These are phyloP conservation scores for Lathamus discolor DNA, from an alignment of 2,113 vertebrate genomes.

Conservation along the genomic window DNA sequence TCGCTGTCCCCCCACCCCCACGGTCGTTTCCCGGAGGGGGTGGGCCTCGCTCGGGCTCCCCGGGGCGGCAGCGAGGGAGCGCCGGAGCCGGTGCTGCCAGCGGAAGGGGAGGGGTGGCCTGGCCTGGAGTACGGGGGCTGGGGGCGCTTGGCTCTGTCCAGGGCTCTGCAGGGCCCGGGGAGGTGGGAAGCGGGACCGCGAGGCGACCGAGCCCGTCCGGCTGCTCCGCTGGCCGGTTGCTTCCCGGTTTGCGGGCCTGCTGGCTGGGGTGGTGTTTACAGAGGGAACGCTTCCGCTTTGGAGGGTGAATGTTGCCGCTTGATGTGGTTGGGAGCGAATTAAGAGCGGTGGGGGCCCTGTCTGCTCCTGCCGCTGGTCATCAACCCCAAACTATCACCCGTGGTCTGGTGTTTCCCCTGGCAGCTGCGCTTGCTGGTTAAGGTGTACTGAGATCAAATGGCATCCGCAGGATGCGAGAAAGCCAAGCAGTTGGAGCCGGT, in stretches of 20 bases:
- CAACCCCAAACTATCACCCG: neutral
- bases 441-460: neutral
- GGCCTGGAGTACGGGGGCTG: neutral
- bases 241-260: neutral
- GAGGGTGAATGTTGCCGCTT: neutral
- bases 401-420: neutral
- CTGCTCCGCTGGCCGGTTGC: neutral
- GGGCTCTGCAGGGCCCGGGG: neutral
- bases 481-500: accelerated
- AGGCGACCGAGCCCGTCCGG: neutral
- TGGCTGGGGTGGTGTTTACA: neutral
- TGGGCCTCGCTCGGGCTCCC: neutral
- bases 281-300: neutral
- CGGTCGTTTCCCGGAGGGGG: neutral
- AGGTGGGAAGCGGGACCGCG: neutral
- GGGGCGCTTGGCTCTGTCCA: neutral
- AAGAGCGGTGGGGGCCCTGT: neutral
- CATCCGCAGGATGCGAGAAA: accelerated
- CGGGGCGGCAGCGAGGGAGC: neutral
- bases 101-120: neutral
- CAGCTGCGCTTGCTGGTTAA: accelerated
- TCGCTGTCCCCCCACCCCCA: no score
- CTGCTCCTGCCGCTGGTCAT: neutral
- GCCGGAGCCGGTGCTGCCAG: neutral
- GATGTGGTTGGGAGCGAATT: neutral